Base-by-base conservation (phyloP, 2,113 vertebrate species). In the Cyprinus carpio region DNA sequence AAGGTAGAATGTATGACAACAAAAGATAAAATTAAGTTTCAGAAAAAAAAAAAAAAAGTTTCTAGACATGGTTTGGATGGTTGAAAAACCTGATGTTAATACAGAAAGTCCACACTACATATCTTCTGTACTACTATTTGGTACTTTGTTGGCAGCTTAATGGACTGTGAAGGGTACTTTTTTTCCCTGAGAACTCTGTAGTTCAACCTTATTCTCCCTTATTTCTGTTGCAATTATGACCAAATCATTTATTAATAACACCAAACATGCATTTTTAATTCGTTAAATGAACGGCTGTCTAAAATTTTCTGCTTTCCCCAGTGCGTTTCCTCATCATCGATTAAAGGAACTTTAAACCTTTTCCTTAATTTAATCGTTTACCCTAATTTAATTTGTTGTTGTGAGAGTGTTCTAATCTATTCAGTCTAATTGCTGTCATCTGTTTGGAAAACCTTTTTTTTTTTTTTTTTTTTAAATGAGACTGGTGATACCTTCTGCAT, bases 191-290 rank as follows among this genome's bases (percentile, higher is more conserved):
- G 20, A 60, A 29, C 46, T 62, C 16, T 56, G 15, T 15, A 60
- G 25, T 90, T 86, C 60, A 88, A 25, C 43, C 43, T 46, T 46
- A 46, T 46, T 46, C 43, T 46, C 43, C 85, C 51, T 54, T 75
- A 81, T 79, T 78, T 76, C 76, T 25, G 49, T 74, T 25, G 31
- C 82, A 83, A 87, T 83, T 85, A 87, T 82, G 75, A 85, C 81
- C 71, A 49, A 78, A 90, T 89, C 8, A 87, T 88, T 86, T 87
- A 88, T 89, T 90, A 81, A 88, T 85, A 89, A 65, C 69, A 43
- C 71, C 43, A 62, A 81, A 58, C 85, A 89, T 78, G 87, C 37
- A 72, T 82, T 88, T 90, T 91, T 67, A 72, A 84, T 89, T 87
- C 78, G 76, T 85, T 65, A 89, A 89, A 88, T 78, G 49, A 64